phyloP scores from a whole-genome alignment of 2,888 invertebrate species.

The Mimas tiliae region DNA sequence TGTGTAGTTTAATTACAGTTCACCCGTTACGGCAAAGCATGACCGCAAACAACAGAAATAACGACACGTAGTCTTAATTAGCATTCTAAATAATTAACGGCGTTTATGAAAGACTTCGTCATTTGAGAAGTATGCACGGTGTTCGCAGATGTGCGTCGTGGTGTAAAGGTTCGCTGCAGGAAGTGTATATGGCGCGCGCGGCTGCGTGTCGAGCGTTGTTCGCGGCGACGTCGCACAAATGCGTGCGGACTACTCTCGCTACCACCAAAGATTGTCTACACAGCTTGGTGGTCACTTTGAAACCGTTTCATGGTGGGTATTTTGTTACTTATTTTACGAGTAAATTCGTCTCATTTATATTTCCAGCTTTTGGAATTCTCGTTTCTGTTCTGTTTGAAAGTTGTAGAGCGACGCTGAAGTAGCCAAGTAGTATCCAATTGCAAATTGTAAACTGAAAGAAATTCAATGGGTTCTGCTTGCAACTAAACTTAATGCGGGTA shows the following conservation, averaged over 20 bases:
- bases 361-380: too few relatives aligned
- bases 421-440: too few relatives aligned
- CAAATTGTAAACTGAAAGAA: too few relatives aligned
- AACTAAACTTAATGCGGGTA: too few relatives aligned
- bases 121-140: background rate
- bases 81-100: slow-evolving; percentile 14
- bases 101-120: slow-evolving; percentile 9
- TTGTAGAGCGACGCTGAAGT: too few relatives aligned
- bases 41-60: slow-evolving; percentile 5
- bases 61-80: slow-evolving; percentile 2
- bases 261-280: slow-evolving; percentile 70
- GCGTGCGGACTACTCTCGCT: slow-evolving; percentile 63
- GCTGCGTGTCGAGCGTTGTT: slow-evolving; percentile 60
- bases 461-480: too few relatives aligned
- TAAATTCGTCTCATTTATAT: too few relatives aligned
- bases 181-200: slow-evolving; percentile 36
- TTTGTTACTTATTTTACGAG: background rate
- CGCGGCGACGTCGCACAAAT: slow-evolving; percentile 54
- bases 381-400: too few relatives aligned
- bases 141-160: slow-evolving; percentile 62
- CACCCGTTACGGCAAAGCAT: background rate
- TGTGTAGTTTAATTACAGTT: background rate
- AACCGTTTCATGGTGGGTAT: slow-evolving; percentile 41
- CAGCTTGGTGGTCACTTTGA: slow-evolving; percentile 56
- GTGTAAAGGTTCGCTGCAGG: slow-evolving; percentile 38